Base-by-base conservation (phyloP, 2,797 vertebrate genomes). In the Hafferia zeledoni region DNA sequence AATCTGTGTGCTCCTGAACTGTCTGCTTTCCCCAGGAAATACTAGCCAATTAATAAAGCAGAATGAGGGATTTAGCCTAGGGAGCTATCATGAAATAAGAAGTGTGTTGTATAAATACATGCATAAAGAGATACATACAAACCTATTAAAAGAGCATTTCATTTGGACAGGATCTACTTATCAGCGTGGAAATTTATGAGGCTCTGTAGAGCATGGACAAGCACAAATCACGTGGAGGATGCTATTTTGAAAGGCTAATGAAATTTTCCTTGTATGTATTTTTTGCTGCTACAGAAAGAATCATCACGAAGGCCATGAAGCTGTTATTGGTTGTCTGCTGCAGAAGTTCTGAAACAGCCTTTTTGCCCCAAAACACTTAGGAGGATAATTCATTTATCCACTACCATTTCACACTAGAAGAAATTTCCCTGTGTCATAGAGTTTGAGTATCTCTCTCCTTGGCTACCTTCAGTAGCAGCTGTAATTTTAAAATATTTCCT, bases 141-240 rank as follows among this genome's bases (percentile, higher is more conserved):
- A 82, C 77, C 55, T 60, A 91, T 84, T 83, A 90, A 88, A 94
- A 89, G 83, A 93, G 25, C 83, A 74, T 91, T 95, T 96, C 60
- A 91, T 96, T 95, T 95, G 77, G 63, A 60, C 77, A 88, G 72
- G 47, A 88, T 83, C 69, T 93, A 23, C 89, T 95, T 89, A 88
- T 47, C 83, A 69, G 69, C 0, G 0, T 79, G 59, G 59, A 86
- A 53, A 81, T 90, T 95, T 88, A 83, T 92, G 82, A 94, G 76
- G 72, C 70, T 49, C 61, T 63, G 59, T 31, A 59, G 82, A 76
- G 46, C 27, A 28, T 10, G 47, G 80, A 56, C 67, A 81, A 78
- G 76, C 41, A 83, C 57, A 86, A 75, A 70, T 78, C 50, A 39
- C 12, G 10, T 55, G 47, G 46, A 72, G 14, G 55, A 86, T 56